These are phyloP conservation scores for Machimus atricapillus DNA, from an alignment of 2,888 invertebrate genomes.

Conservation along the genomic window DNA sequence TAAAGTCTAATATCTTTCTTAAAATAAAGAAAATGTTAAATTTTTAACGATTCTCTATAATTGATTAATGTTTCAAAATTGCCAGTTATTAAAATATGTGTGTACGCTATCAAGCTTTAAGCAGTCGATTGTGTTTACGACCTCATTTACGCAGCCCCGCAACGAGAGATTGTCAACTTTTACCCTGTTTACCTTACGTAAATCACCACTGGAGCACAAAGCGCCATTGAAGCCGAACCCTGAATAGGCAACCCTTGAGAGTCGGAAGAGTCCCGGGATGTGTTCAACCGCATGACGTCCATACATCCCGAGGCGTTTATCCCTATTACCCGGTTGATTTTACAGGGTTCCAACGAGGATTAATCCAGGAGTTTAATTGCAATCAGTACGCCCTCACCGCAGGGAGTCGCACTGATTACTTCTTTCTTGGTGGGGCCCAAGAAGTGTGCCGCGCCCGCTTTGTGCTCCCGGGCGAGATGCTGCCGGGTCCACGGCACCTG, in stretches of 20 bases:
- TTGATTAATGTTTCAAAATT: neutral
- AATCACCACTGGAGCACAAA: neutral
- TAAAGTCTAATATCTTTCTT: too few species aligned
- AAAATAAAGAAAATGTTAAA: neutral
- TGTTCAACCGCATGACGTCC: slow-evolving; percentile 19
- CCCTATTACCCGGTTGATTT: slow-evolving; percentile 26
- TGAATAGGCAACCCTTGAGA: neutral
- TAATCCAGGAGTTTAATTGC: slow-evolving; percentile 26
- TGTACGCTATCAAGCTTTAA: neutral
- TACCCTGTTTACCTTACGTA: neutral
- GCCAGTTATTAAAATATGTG: neutral
- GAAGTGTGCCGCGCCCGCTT: neutral
- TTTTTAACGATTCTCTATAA: neutral
- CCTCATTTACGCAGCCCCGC: neutral
- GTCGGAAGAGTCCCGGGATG: neutral
- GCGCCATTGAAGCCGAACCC: neutral
- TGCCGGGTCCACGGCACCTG: neutral
- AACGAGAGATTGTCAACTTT: neutral
- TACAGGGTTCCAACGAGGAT: slow-evolving; percentile 3
- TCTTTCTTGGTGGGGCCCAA: slow-evolving; percentile 16
- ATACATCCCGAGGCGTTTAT: slow-evolving; percentile 22
- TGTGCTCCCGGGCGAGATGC: neutral
- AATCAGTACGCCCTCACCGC: slow-evolving; percentile 30
- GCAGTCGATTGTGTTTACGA: neutral
- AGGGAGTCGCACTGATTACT: slow-evolving; percentile 29